Percentiles rank a stretch among this genome's conserved stretches.
phyloP scores from a whole-genome alignment of 2,113 vertebrate species.

The Haemorhous mexicanus region DNA sequence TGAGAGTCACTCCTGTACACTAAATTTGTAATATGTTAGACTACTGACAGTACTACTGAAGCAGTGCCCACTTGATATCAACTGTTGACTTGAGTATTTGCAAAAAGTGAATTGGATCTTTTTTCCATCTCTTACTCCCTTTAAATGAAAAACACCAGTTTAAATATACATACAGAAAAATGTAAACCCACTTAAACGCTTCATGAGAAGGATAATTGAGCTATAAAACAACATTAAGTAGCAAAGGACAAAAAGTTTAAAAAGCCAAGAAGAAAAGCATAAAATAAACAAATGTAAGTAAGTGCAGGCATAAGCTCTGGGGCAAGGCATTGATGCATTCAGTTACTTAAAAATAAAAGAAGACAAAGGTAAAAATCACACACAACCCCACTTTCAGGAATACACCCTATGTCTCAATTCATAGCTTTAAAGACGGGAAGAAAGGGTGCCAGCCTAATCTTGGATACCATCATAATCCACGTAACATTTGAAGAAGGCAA shows the following conservation, averaged over 20 bases:
- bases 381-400: background rate
- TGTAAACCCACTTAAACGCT: background rate
- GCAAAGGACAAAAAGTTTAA: background rate
- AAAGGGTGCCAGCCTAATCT: background rate
- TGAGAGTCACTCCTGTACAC: background rate
- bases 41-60: background rate
- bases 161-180: background rate
- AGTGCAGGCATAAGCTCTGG: background rate
- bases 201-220: background rate
- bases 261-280: background rate
- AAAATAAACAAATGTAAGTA: background rate
- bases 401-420: background rate
- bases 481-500: background rate
- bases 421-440: background rate
- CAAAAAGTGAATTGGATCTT: background rate
- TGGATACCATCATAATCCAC: background rate
- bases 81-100: background rate
- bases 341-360: background rate
- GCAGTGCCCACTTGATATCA: background rate
- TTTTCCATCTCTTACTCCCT: background rate
- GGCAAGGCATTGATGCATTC: background rate
- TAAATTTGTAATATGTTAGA: background rate
- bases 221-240: background rate
- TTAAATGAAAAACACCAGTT: background rate
- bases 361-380: background rate